Evolutionary conservation across 2,888 invertebrate species (phyloP).

Genomic region (Cephonodes hylas): DNA sequence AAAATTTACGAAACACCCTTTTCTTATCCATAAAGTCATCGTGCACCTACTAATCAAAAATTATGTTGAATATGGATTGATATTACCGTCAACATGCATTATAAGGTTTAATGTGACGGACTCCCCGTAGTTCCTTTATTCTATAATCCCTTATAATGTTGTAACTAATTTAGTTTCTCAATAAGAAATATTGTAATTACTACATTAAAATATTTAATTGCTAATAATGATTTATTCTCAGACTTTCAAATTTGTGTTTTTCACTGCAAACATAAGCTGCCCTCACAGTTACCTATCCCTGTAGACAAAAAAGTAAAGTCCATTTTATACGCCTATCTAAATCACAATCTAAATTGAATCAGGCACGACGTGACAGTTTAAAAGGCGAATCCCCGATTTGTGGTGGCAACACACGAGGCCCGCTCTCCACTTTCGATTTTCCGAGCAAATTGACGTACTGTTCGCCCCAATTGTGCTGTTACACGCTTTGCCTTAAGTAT

Average conservation of each 20-base stretch:
- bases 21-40: too few relatives aligned
- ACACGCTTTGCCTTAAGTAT: neutral
- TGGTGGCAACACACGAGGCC: slow-evolving; percentile 6
- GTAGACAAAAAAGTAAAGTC: slow-evolving; percentile 4
- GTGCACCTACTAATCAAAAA: too few relatives aligned
- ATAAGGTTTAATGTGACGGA: too few relatives aligned
- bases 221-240: too few relatives aligned
- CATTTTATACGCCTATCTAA: slow-evolving; percentile 18
- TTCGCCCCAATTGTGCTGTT: neutral
- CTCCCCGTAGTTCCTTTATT: too few relatives aligned
- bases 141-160: too few relatives aligned
- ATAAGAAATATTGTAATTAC: too few relatives aligned
- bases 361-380: slow-evolving; percentile 12
- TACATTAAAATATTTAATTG: neutral
- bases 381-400: slow-evolving; percentile 11
- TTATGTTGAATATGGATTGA: too few relatives aligned
- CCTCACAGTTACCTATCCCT: neutral
- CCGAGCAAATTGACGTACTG: slow-evolving; percentile 2
- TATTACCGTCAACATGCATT: too few relatives aligned
- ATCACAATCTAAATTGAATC: slow-evolving; percentile 28
- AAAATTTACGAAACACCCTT: too few relatives aligned
- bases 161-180: too few relatives aligned
- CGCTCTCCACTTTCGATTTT: slow-evolving; percentile 5
- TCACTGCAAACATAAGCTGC: neutral
- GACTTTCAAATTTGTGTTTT: too few relatives aligned